These are phyloP conservation scores for Sialia sialis DNA, from an alignment of 2,113 vertebrate genomes.

Conservation along the genomic window DNA sequence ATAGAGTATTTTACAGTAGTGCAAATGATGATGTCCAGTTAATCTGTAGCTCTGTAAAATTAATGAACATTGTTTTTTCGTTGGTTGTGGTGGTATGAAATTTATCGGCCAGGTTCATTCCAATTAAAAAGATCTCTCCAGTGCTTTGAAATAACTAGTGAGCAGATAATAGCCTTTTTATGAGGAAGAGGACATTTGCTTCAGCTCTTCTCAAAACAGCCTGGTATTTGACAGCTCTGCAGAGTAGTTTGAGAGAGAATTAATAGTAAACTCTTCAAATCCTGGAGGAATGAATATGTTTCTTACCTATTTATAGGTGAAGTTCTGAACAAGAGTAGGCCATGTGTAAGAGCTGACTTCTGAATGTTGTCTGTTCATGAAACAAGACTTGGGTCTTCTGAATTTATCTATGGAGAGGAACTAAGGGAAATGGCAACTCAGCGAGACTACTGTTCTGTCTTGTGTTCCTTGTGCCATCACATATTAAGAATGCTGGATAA, in stretches of 20 bases:
- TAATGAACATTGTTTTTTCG: background rate
- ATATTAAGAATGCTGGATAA: background rate
- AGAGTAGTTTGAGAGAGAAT: background rate
- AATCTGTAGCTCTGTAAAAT: background rate
- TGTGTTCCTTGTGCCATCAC: background rate
- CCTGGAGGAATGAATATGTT: background rate
- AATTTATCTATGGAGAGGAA: background rate
- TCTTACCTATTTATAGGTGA: background rate
- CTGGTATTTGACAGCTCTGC: background rate
- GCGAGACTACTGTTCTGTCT: background rate
- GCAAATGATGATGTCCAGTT: background rate
- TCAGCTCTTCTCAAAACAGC: background rate
- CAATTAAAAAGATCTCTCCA: background rate
- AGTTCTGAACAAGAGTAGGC: background rate
- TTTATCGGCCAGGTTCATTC: background rate
- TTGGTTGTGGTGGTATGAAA: background rate
- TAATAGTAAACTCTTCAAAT: background rate
- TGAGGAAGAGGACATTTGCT: background rate
- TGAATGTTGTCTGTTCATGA: background rate
- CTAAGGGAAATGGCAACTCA: background rate
- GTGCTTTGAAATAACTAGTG: background rate
- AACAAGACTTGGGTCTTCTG: background rate
- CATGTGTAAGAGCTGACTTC: accelerated
- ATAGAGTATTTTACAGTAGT: background rate
- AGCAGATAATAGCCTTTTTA: background rate